Evolutionary conservation across 2,888 invertebrate species (phyloP), one percentile per base, ranked within the genome.

Genomic region (Malthinus flaveolus): DNA sequence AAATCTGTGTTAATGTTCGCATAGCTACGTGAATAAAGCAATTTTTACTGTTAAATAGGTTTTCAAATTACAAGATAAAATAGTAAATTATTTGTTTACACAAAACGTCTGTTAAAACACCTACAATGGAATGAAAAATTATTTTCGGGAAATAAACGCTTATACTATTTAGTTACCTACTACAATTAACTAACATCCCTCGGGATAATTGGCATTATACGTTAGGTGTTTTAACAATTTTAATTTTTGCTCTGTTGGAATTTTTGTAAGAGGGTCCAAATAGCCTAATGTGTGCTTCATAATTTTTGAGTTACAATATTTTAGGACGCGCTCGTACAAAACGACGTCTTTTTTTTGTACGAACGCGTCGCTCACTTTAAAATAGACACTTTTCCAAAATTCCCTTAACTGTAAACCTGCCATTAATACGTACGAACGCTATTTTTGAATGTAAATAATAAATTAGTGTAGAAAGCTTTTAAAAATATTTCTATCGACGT

Each of bases 231-330:
- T 54, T 51, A 23, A 23, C 23, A 23, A 23, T 23, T 23, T 23
- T 23, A 2, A 23, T 23, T 23, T 56, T 45, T 49, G 10, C 23
- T 48, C n/a, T 13, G 46, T 56, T 56, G 37, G 23, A 58, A 64
- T 70, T 72, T 74, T 64, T 62, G 70, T 73, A 59, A 69, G 73
- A 68, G 75, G 75, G 75, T 75, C 75, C 75, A 75, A 74, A 73
- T 74, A 74, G 71, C 73, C 71, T 72, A 71, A 63, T 55, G 5
- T 23, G 45, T 13, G 49, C 50, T 62, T 57, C 36, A 36, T n/a
- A 46, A 47, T 6, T 42, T 42, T 42, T 7, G 23, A 23, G 23
- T 23, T 23, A 23, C 5, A 23, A 23, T 23, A 42, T 42, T 42
- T 23, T 42, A 15, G 1, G 11, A 9, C 13, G 10, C 23, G 13